phyloP scores from a whole-genome alignment of 1,140 invertebrate genomes.

The Ephestia elutella region DNA sequence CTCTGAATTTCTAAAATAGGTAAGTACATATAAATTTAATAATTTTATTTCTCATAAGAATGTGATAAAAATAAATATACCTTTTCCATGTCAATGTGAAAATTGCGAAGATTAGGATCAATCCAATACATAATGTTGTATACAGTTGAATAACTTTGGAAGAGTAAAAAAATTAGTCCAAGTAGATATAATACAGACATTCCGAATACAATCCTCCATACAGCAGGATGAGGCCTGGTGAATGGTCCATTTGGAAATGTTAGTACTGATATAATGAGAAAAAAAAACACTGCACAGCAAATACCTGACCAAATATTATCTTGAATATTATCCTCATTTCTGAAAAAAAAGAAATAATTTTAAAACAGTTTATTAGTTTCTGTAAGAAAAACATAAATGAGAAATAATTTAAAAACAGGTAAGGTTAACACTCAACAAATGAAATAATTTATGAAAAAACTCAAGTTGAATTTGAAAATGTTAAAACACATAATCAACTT shows the following conservation, averaged over 20 bases:
- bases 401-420: no score
- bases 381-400: no score
- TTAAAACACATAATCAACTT: no score
- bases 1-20: no score
- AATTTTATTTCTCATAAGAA: not conserved
- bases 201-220: constrained; percentile 92
- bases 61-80: constrained; percentile 54
- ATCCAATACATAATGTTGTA: constrained; percentile 94
- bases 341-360: constrained; percentile 68
- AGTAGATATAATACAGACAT: constrained; percentile 96
- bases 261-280: constrained; percentile 95
- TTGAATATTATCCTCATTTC: constrained; percentile 88
- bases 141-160: constrained; percentile 95
- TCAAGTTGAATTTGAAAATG: no score
- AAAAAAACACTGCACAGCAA: constrained; percentile 95
- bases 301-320: constrained; percentile 96
- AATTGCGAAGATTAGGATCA: constrained; percentile 89
- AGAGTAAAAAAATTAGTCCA: constrained; percentile 88
- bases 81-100: constrained; percentile 95
- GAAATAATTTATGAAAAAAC: no score
- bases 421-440: no score
- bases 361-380: no score
- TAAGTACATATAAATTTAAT: no score
- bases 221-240: constrained; percentile 90
- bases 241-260: constrained; percentile 99